These are phyloP conservation scores for Halotydeus destructor DNA, from an alignment of 1,140 invertebrate genomes.

Conservation along the genomic window DNA sequence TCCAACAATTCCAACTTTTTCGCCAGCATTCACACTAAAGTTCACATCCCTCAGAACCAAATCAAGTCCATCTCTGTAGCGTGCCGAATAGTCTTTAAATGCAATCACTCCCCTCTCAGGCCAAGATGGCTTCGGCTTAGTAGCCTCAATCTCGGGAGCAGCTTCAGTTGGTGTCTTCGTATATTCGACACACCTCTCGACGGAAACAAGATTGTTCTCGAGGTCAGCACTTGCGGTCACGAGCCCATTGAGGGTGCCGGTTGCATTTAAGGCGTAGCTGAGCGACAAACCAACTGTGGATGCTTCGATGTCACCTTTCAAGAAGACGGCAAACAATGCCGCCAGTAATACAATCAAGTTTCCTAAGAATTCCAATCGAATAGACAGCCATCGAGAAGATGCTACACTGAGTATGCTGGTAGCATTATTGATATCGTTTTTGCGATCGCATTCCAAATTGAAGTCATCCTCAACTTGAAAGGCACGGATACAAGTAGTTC, in stretches of 20 bases:
- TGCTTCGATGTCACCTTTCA: constrained; percentile 39
- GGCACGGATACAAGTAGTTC: constrained; percentile 32
- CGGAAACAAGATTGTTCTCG: constrained; percentile 41
- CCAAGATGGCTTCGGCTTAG: constrained; percentile 18
- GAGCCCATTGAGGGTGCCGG: constrained; percentile 34
- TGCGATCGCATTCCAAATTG: constrained; percentile 24
- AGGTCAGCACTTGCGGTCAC: constrained; percentile 37
- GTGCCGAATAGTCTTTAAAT: constrained; percentile 20
- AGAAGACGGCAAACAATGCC: constrained; percentile 61
- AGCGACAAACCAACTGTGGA: constrained; percentile 69
- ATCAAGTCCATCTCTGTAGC: constrained; percentile 20
- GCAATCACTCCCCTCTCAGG: constrained; percentile 20
- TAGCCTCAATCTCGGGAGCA: constrained; percentile 29
- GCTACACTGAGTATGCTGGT: constrained; percentile 24
- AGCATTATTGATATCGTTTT: constrained; percentile 31
- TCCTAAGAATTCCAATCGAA: constrained; percentile 24
- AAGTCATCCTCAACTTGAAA: constrained; percentile 22
- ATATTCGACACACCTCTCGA: constrained; percentile 40
- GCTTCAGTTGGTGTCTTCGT: constrained; percentile 35
- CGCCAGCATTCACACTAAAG: constrained; percentile 10
- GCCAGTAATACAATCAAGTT: constrained; percentile 30
- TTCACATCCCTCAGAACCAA: constrained; percentile 20
- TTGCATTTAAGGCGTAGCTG: constrained; percentile 62
- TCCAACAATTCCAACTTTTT: constrained; percentile 39
- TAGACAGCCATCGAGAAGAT: constrained; percentile 23